Evolutionary conservation across 1,140 invertebrate genomes (phyloP).

Genomic region (Vanessa atalanta): DNA sequence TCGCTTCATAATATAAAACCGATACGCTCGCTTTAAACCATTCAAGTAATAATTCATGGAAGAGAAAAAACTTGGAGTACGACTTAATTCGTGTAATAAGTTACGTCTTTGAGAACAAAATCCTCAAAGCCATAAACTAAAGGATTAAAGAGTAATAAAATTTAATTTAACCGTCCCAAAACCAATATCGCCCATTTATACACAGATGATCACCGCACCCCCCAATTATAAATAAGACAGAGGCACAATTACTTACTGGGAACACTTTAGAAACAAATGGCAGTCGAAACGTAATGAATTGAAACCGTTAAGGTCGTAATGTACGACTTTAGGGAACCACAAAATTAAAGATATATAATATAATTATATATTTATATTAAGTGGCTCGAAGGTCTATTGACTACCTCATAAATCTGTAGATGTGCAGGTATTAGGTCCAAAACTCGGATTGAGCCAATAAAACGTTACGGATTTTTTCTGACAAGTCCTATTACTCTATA

Average conservation of each 20-base stretch:
- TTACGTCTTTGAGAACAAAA: slow-evolving; percentile 30
- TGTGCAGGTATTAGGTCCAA: no score
- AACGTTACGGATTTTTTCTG: no score
- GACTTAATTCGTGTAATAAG: slow-evolving; percentile 9
- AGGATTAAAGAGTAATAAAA: slow-evolving; percentile 37
- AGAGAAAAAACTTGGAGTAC: neutral
- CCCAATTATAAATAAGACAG: slow-evolving; percentile 36
- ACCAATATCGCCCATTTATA: slow-evolving; percentile 34
- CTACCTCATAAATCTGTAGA: no score
- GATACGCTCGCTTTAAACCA: no score
- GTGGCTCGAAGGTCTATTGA: neutral
- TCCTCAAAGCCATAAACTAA: slow-evolving; percentile 21
- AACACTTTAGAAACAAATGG: slow-evolving; percentile 36
- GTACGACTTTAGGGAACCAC: slow-evolving; percentile 22
- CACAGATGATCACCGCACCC: slow-evolving; percentile 33
- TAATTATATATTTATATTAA: neutral
- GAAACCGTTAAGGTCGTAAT: slow-evolving; percentile 42
- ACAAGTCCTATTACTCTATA: no score
- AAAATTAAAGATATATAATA: neutral
- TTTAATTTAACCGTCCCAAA: slow-evolving; percentile 32
- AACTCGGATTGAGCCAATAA: no score
- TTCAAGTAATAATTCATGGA: no score
- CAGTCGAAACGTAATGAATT: slow-evolving; percentile 44
- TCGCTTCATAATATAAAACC: no score
- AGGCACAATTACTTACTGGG: slow-evolving; percentile 42